Conservation (phyloP, 2,113 vertebrate genomes). For the Mormyrus lacerda region DNA sequence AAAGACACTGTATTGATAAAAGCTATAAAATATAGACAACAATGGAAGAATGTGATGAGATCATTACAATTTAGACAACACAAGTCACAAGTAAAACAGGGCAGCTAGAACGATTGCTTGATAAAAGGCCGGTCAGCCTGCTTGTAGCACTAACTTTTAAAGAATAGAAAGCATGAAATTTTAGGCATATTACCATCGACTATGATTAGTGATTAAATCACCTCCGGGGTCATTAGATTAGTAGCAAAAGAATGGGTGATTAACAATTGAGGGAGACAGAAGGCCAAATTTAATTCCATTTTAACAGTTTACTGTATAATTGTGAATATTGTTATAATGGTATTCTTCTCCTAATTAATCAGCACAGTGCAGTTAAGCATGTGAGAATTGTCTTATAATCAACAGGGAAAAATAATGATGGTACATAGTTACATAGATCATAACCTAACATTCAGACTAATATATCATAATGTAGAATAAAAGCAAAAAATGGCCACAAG, state of each 20-base stretch:
- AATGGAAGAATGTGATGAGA: background rate
- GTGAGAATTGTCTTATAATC: background rate
- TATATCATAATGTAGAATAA: background rate
- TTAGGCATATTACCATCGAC: background rate
- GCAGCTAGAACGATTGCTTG: background rate
- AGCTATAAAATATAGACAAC: background rate
- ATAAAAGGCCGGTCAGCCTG: background rate
- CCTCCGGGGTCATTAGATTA: slow-evolving; percentile 51
- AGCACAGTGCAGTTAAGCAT: slow-evolving; percentile 17
- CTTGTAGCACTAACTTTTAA: background rate
- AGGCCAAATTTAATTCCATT: slow-evolving; percentile 48
- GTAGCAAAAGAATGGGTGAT: slow-evolving; percentile 50
- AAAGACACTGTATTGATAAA: background rate
- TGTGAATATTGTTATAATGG: slow-evolving; percentile 40
- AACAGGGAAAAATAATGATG: slow-evolving; percentile 38
- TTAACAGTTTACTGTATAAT: slow-evolving; percentile 38
- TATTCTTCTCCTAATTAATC: slow-evolving; percentile 28
- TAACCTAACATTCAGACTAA: background rate
- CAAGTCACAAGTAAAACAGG: background rate
- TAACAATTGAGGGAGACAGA: slow-evolving; percentile 40
- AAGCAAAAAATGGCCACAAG: background rate
- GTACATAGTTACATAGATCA: slow-evolving; percentile 33
- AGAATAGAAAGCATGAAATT: background rate
- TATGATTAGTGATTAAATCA: slow-evolving; percentile 39
- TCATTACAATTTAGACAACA: background rate